Conservation (phyloP, 2,113 vertebrate species). For the Lucifuga dentata region DNA sequence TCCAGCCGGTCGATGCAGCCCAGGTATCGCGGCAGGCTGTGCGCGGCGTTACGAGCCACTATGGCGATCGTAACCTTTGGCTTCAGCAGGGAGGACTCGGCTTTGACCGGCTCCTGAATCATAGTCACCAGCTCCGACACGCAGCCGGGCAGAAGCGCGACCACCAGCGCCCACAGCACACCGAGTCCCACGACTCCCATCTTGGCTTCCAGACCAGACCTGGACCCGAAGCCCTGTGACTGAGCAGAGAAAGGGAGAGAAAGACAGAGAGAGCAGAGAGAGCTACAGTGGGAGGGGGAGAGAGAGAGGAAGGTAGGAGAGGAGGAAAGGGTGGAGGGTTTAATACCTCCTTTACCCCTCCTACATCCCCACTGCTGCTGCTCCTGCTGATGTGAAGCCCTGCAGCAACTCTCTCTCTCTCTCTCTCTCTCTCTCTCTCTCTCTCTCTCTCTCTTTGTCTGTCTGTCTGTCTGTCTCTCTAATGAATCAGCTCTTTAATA, state of each 20-base stretch:
- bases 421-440: not conserved
- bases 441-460: too few species aligned
- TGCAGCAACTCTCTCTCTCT: not conserved
- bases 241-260: not conserved
- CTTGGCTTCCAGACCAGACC: slow-evolving; percentile 54
- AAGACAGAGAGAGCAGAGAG: not conserved
- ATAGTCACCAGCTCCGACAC: slow-evolving; percentile 62
- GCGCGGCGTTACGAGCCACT: slow-evolving; percentile 90
- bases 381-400: slow-evolving; percentile 3
- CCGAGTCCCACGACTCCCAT: slow-evolving; percentile 69
- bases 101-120: slow-evolving; percentile 58
- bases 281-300: slow-evolving; percentile 28
- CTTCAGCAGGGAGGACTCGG: slow-evolving; percentile 86
- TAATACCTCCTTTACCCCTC: slow-evolving; percentile 36
- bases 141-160: slow-evolving; percentile 46
- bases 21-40: slow-evolving; percentile 89
- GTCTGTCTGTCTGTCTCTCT: too few species aligned
- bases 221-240: slow-evolving; percentile 37
- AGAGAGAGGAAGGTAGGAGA: slow-evolving; percentile 33
- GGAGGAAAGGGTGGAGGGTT: slow-evolving; percentile 21
- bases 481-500: too few species aligned
- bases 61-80: slow-evolving; percentile 91
- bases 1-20: slow-evolving; percentile 92
- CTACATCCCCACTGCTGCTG: slow-evolving; percentile 27
- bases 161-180: slow-evolving; percentile 65